Percentiles rank a stretch among this genome's conserved stretches.
These are phyloP conservation scores for Drosophila anomelani DNA, from an alignment of 2,888 invertebrate species.

Conservation along the genomic window DNA sequence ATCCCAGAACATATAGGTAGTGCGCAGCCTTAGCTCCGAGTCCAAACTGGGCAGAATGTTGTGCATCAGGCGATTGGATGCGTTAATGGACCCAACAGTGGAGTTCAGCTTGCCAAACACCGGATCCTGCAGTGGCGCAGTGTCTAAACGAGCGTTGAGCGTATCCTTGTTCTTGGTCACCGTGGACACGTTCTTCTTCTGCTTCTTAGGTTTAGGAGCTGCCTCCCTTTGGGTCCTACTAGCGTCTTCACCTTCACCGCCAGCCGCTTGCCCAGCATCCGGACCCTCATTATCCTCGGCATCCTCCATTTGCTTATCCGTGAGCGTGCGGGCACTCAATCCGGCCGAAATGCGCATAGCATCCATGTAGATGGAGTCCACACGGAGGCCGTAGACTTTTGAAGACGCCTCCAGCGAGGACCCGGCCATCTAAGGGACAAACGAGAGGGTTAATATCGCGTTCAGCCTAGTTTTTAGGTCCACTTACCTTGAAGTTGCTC, in stretches of 20 bases:
- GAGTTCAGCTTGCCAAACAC: constrained; percentile 87
- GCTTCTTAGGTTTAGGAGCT: constrained; percentile 76
- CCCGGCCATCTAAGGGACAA: constrained; percentile 89
- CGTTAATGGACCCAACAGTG: constrained; percentile 87
- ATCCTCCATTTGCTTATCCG: constrained; percentile 63
- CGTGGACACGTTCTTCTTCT: constrained; percentile 76
- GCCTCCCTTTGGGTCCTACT: constrained; percentile 33
- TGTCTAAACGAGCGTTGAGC: constrained; percentile 83
- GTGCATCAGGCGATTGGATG: constrained; percentile 87
- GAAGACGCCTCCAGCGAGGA: constrained; percentile 95
- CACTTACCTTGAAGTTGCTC: constrained; percentile 89
- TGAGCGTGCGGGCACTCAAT: constrained; percentile 81
- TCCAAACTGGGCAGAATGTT: constrained; percentile 86
- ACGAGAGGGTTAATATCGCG: not conserved
- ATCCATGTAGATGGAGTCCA: constrained; percentile 93
- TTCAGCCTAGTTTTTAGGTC: not conserved
- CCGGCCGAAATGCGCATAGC: constrained; percentile 91
- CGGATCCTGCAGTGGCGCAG: constrained; percentile 86
- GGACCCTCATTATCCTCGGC: constrained; percentile 64
- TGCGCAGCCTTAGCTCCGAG: constrained; percentile 81
- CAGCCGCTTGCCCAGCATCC: constrained; percentile 46
- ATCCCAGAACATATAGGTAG: constrained; percentile 82
- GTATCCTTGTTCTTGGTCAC: constrained; percentile 84
- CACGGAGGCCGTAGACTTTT: constrained; percentile 94
- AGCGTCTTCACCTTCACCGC: constrained; percentile 59